A percentile compares a stretch with the other conserved stretches of the same genome.
phyloP scores from a whole-genome alignment of 2,888 invertebrate genomes.

The Capitulum mitella region DNA sequence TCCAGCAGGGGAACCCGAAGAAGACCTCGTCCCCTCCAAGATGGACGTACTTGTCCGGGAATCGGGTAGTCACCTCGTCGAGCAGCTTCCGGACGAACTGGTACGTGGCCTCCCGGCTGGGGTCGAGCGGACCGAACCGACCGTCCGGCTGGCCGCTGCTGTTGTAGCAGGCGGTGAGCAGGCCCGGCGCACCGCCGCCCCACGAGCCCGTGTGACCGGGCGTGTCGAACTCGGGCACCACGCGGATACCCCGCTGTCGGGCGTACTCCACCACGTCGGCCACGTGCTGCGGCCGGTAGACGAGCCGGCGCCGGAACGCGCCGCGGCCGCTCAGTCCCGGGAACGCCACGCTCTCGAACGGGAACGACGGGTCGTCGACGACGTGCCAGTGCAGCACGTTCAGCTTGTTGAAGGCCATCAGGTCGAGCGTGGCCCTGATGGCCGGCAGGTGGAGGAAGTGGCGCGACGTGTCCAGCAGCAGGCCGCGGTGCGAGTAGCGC shows the following conservation, averaged over 20 bases:
- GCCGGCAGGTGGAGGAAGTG: constrained; percentile 66
- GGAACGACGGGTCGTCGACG: constrained; percentile 87
- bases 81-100: constrained; percentile 60
- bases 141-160: constrained; percentile 45
- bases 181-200: constrained; percentile 64
- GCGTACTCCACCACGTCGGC: constrained; percentile 66
- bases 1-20: constrained; percentile 61
- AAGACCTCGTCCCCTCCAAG: constrained; percentile 89
- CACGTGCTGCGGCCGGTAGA: constrained; percentile 60
- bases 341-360: constrained; percentile 68
- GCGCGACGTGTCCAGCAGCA: constrained; percentile 77
- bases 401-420: constrained; percentile 83
- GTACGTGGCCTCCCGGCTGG: constrained; percentile 58
- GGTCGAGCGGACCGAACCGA: constrained; percentile 71
- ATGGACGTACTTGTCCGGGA: constrained; percentile 77
- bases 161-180: constrained; percentile 67
- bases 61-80: constrained; percentile 59
- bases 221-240: constrained; percentile 83
- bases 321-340: constrained; percentile 62
- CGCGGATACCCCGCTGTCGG: constrained; percentile 69
- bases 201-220: constrained; percentile 81
- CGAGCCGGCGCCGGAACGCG: constrained; percentile 42
- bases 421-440: constrained; percentile 63
- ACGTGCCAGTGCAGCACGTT: constrained; percentile 96
- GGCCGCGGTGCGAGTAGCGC: constrained; percentile 69